Percentiles rank a stretch among this genome's conserved stretches.
Conservation (phyloP, 2,797 vertebrate species). For the Macropodus opercularis region DNA sequence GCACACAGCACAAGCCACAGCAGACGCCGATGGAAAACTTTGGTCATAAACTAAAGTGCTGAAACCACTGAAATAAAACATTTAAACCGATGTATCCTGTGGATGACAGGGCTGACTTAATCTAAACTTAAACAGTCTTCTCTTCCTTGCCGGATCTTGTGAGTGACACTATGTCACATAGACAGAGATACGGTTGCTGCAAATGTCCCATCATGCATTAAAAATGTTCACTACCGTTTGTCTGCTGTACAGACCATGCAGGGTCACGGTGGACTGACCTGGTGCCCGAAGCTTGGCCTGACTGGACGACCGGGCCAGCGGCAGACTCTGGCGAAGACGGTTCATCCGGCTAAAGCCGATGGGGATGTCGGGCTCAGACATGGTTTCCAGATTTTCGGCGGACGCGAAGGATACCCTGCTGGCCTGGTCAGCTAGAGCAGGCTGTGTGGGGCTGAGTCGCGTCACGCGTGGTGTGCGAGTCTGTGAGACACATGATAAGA, state of each 20-base stretch:
- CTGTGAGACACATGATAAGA: slow-evolving; percentile 47
- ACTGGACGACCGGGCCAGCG: slow-evolving; percentile 93
- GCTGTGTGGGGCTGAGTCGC: slow-evolving; percentile 87
- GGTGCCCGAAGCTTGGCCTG: slow-evolving; percentile 94
- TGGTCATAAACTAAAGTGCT: too few species aligned
- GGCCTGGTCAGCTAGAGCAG: slow-evolving; percentile 90
- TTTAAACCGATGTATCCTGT: too few species aligned
- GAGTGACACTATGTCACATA: too few species aligned
- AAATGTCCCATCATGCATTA: too few species aligned
- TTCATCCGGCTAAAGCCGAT: slow-evolving; percentile 96
- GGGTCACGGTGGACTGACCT: slow-evolving; percentile 78
- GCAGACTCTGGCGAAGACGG: slow-evolving; percentile 96
- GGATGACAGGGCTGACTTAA: too few species aligned
- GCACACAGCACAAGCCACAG: too few species aligned
- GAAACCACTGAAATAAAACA: too few species aligned
- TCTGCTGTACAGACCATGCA: not conserved
- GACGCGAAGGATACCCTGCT: slow-evolving; percentile 93
- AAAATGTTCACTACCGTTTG: too few species aligned
- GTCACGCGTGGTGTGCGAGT: slow-evolving; percentile 79
- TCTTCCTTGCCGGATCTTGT: too few species aligned
- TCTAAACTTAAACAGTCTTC: too few species aligned
- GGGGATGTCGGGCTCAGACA: slow-evolving; percentile 93
- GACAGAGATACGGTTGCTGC: too few species aligned
- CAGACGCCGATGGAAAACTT: too few species aligned
- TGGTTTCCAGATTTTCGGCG: slow-evolving; percentile 93